Percentiles rank a stretch among this genome's conserved stretches.
Evolutionary conservation across 2,888 invertebrate species (phyloP).

Genomic region (Hypselothyrea guttata): DNA sequence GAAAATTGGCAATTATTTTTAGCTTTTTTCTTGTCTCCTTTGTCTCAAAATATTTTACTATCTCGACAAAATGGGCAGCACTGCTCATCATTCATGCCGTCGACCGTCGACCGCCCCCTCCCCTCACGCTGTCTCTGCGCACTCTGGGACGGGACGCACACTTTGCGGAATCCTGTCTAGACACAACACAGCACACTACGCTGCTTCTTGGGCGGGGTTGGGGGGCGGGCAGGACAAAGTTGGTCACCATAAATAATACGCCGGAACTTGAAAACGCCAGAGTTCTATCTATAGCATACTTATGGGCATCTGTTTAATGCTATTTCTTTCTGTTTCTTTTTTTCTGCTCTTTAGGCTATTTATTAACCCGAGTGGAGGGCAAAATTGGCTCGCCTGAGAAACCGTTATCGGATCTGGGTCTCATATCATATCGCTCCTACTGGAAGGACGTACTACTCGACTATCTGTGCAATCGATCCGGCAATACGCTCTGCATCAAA

Average conservation of each 20-base stretch:
- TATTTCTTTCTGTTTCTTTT: neutral
- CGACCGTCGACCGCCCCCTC: slow-evolving; percentile 1
- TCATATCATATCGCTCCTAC: slow-evolving; percentile 98
- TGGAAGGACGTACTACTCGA: slow-evolving; percentile 98
- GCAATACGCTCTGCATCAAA: slow-evolving; percentile 94
- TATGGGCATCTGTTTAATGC: slow-evolving; percentile 55
- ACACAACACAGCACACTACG: slow-evolving; percentile 60
- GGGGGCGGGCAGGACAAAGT: slow-evolving; percentile 62
- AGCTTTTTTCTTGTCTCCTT: no score
- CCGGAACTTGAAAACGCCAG: slow-evolving; percentile 62
- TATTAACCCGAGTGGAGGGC: slow-evolving; percentile 96
- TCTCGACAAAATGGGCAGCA: no score
- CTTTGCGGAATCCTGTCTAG: slow-evolving; percentile 76
- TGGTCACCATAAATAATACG: slow-evolving; percentile 77
- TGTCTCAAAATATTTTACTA: no score
- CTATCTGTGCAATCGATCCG: slow-evolving; percentile 94
- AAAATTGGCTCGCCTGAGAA: slow-evolving; percentile 99
- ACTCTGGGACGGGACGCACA: slow-evolving; percentile 37
- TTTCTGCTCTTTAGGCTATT: slow-evolving; percentile 88
- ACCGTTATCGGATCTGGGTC: slow-evolving; percentile 97
- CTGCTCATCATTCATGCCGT: slow-evolving; percentile 59
- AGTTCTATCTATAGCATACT: slow-evolving; percentile 69
- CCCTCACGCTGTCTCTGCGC: neutral
- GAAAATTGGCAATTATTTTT: no score
- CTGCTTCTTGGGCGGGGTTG: slow-evolving; percentile 20